These are phyloP conservation scores for Scaptomyza hsui DNA, from an alignment of 1,140 invertebrate genomes.

Conservation along the genomic window DNA sequence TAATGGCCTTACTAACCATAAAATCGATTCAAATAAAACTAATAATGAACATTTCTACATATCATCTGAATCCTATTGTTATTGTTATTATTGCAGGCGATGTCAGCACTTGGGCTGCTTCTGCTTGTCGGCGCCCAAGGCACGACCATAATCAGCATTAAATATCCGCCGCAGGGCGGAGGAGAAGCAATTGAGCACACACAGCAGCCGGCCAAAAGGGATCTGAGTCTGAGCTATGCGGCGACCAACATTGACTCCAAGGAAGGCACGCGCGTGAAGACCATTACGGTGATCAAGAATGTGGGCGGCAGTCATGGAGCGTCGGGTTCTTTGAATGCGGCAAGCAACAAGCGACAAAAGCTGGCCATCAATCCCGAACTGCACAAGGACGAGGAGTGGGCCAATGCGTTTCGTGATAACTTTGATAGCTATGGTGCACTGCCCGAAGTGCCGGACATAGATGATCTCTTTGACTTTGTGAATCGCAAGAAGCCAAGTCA, in stretches of 20 bases:
- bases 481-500: slow-evolving; percentile 64
- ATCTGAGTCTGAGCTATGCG: slow-evolving; percentile 80
- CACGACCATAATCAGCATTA: slow-evolving; percentile 74
- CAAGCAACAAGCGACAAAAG: slow-evolving; percentile 52
- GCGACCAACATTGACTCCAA: slow-evolving; percentile 83
- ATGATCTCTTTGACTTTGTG: slow-evolving; percentile 80
- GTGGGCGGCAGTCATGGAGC: slow-evolving; percentile 47
- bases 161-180: slow-evolving; percentile 54
- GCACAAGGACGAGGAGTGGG: slow-evolving; percentile 78
- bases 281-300: slow-evolving; percentile 82
- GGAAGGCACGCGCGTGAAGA: slow-evolving; percentile 82
- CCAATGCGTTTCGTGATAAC: slow-evolving; percentile 75
- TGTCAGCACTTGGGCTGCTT: slow-evolving; percentile 65
- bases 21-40: slow-evolving; percentile 9
- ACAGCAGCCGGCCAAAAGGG: slow-evolving; percentile 67
- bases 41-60: too few relatives aligned
- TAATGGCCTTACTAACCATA: slow-evolving; percentile 60
- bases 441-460: slow-evolving; percentile 80
- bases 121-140: slow-evolving; percentile 65
- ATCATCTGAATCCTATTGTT: neutral
- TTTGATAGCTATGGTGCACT: slow-evolving; percentile 73
- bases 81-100: slow-evolving; percentile 43
- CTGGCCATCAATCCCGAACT: slow-evolving; percentile 69
- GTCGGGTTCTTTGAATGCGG: slow-evolving; percentile 23
- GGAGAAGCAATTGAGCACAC: slow-evolving; percentile 18